These are phyloP conservation scores for Sebastes kiyomatsui DNA, from an alignment of 2,797 vertebrate species.

Conservation along the genomic window DNA sequence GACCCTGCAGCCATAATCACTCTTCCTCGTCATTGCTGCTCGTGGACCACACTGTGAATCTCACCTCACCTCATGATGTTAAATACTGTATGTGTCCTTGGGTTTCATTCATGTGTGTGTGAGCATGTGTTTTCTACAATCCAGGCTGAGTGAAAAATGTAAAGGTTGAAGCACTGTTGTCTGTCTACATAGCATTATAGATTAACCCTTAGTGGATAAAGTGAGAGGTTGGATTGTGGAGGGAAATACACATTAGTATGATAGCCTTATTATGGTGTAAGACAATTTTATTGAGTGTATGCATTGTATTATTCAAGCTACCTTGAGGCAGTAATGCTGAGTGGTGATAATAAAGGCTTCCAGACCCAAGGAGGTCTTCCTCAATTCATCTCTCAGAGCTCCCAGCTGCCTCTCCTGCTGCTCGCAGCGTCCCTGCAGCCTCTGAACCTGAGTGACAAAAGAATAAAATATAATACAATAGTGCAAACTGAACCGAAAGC, in stretches of 20 bases:
- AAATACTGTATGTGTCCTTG: constrained; percentile 40
- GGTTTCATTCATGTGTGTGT: constrained; percentile 4
- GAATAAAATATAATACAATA: background rate
- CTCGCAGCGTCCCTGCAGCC: constrained; percentile 87
- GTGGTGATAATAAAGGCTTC: constrained; percentile 91
- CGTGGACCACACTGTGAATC: constrained; percentile 39
- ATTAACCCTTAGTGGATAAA: background rate
- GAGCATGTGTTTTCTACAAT: background rate
- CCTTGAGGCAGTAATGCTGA: constrained; percentile 89
- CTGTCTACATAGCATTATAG: background rate
- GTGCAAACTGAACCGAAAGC: background rate
- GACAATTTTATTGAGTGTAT: background rate
- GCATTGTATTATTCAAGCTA: constrained; percentile 16
- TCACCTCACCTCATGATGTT: constrained; percentile 37
- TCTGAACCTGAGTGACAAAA: constrained; percentile 75
- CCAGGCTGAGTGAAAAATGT: background rate
- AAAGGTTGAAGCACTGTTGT: background rate
- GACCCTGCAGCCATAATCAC: constrained; percentile 24
- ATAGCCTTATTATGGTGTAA: background rate
- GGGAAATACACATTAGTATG: background rate
- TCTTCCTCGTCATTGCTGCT: background rate
- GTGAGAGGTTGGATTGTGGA: background rate
- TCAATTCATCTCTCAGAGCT: constrained; percentile 85
- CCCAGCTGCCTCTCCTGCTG: constrained; percentile 87
- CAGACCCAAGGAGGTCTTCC: constrained; percentile 84